phyloP scores from a whole-genome alignment of 1,140 invertebrate genomes.

The Harlomillsia oculata region DNA sequence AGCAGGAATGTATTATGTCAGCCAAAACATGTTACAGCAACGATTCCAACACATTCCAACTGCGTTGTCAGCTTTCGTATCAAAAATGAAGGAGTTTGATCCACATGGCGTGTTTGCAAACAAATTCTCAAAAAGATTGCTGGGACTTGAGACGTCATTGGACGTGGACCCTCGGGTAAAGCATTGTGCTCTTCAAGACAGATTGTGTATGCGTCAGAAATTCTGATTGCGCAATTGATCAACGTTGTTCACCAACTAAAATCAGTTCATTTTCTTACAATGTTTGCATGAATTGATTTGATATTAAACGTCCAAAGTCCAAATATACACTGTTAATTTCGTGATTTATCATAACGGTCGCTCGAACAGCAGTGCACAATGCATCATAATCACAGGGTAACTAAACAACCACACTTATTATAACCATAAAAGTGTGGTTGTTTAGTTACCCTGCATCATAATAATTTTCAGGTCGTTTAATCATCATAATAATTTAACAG shows the following conservation, averaged over 20 bases:
- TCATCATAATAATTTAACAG: no score
- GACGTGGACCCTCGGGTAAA: slow-evolving; percentile 6
- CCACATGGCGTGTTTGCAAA: slow-evolving; percentile 24
- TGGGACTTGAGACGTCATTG: not conserved
- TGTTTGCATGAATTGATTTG: no score
- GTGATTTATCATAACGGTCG: no score
- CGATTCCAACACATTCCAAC: not conserved
- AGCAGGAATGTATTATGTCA: slow-evolving; percentile 11
- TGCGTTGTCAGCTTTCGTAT: not conserved
- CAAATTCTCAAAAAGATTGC: slow-evolving; percentile 19
- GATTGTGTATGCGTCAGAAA: slow-evolving; percentile 15
- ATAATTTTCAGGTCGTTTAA: no score
- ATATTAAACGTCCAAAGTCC: no score
- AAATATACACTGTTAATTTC: no score
- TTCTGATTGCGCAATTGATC: slow-evolving; percentile 1
- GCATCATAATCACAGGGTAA: no score
- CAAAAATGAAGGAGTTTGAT: slow-evolving; percentile 11
- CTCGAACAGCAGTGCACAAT: no score
- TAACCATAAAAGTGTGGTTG: no score
- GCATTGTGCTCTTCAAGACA: slow-evolving; percentile 23
- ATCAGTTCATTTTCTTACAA: no score
- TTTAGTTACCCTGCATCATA: no score
- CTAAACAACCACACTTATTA: no score
- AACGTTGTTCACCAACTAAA: not conserved
- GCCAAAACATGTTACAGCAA: not conserved